Evolutionary conservation across 1,140 invertebrate genomes (phyloP).

Genomic region (Sycophaga agraensis): DNA sequence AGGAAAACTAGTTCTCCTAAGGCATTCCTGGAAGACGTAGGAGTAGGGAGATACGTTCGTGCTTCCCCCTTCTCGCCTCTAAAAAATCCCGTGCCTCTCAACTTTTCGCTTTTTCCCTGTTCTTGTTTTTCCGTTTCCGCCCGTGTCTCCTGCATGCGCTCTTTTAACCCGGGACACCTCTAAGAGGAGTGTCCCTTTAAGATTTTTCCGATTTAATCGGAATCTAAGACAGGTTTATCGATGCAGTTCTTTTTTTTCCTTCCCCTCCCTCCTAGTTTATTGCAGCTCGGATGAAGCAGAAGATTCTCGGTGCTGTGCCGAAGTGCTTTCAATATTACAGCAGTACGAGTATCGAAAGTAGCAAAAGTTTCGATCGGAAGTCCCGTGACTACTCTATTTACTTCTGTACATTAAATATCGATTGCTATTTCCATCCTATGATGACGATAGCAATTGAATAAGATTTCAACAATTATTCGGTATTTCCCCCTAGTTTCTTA

Average conservation of each 20-base stretch:
- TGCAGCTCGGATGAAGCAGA: too few relatives aligned
- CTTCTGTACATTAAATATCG: too few relatives aligned
- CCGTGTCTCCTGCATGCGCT: background rate
- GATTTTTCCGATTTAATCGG: slow-evolving; percentile 34
- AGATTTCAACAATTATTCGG: too few relatives aligned
- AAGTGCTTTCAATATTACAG: too few relatives aligned
- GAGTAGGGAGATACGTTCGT: background rate
- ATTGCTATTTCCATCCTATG: too few relatives aligned
- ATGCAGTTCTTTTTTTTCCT: slow-evolving; percentile 35
- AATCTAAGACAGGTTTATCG: slow-evolving; percentile 48
- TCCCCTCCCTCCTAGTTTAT: background rate
- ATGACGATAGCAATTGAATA: too few relatives aligned
- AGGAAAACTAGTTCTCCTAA: slow-evolving; percentile 24
- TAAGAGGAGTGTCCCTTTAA: slow-evolving; percentile 39
- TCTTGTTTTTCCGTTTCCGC: slow-evolving; percentile 23
- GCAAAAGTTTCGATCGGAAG: too few relatives aligned
- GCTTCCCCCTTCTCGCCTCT: too few relatives aligned
- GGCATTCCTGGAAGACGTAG: slow-evolving; percentile 9
- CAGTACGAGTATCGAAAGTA: too few relatives aligned
- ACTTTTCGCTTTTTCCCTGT: slow-evolving; percentile 23
- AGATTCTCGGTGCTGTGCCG: too few relatives aligned
- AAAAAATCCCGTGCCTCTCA: slow-evolving; percentile 18
- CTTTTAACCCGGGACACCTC: slow-evolving; percentile 13
- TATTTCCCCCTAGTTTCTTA: too few relatives aligned
- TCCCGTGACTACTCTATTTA: too few relatives aligned